These are phyloP conservation scores for Rhea pennata DNA, from an alignment of 2,113 vertebrate genomes.

Conservation along the genomic window DNA sequence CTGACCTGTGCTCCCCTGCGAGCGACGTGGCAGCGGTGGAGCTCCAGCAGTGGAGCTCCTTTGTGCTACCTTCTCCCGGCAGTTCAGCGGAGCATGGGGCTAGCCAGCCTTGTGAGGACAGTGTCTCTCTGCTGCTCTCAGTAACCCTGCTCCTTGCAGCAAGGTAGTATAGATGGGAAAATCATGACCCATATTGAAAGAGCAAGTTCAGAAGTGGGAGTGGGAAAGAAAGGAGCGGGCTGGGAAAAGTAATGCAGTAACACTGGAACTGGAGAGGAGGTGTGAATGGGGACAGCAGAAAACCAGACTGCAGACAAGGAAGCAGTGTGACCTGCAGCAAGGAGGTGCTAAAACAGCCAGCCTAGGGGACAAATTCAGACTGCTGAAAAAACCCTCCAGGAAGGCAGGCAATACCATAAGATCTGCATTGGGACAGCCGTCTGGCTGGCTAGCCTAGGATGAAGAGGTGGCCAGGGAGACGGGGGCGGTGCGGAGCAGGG, in stretches of 20 bases:
- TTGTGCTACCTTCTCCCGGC: background rate
- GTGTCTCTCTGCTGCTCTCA: accelerated
- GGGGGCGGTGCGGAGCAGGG: background rate
- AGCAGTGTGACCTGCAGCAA: background rate
- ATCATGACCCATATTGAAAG: background rate
- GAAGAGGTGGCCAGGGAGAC: background rate
- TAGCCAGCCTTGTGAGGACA: background rate
- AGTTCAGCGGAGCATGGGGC: background rate
- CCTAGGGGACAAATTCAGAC: background rate
- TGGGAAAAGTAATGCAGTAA: background rate
- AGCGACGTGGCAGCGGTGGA: background rate
- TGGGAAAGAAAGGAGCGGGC: background rate
- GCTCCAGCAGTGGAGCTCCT: background rate
- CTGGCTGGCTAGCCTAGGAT: background rate
- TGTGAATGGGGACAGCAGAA: background rate
- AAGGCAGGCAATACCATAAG: background rate
- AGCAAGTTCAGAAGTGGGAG: background rate
- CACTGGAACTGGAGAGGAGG: background rate
- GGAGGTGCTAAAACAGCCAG: background rate
- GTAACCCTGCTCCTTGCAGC: background rate
- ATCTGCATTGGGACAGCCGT: background rate
- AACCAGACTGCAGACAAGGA: background rate
- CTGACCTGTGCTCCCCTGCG: background rate
- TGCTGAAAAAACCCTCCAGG: background rate
- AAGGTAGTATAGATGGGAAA: background rate